Evolutionary conservation across 2,113 vertebrate species (phyloP).

Genomic region (Murina feae): DNA sequence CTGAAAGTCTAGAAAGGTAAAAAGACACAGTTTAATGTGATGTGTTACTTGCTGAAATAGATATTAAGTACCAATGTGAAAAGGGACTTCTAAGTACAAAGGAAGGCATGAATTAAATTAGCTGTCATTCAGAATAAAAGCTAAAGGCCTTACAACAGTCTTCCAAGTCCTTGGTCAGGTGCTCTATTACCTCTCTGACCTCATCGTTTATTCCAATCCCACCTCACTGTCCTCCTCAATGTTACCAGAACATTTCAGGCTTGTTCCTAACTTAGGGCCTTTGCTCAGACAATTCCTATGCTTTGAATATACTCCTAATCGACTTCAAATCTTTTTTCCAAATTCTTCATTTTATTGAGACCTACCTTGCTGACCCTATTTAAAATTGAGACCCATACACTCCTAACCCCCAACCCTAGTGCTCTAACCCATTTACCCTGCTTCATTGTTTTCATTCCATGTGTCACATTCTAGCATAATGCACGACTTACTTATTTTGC

Average conservation of each 20-base stretch:
- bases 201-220: not conserved
- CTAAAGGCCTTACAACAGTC: not conserved
- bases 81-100: constrained; percentile 2
- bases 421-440: not conserved
- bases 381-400: not conserved
- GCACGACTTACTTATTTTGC: not conserved
- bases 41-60: constrained; percentile 38
- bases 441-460: not conserved
- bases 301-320: not conserved
- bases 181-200: not conserved
- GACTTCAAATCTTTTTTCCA: not conserved
- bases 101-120: constrained; percentile 48
- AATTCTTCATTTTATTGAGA: not conserved
- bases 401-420: not conserved
- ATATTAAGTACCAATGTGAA: constrained; percentile 12
- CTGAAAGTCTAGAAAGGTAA: not conserved
- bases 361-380: not conserved
- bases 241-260: not conserved
- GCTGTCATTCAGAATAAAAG: constrained; percentile 56
- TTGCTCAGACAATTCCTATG: not conserved
- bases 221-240: not conserved
- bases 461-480: not conserved
- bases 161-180: not conserved
- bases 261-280: not conserved
- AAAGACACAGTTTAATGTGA: constrained; percentile 48